phyloP scores from a whole-genome alignment of 2,797 vertebrate species.

The Sebastes vulpes region DNA sequence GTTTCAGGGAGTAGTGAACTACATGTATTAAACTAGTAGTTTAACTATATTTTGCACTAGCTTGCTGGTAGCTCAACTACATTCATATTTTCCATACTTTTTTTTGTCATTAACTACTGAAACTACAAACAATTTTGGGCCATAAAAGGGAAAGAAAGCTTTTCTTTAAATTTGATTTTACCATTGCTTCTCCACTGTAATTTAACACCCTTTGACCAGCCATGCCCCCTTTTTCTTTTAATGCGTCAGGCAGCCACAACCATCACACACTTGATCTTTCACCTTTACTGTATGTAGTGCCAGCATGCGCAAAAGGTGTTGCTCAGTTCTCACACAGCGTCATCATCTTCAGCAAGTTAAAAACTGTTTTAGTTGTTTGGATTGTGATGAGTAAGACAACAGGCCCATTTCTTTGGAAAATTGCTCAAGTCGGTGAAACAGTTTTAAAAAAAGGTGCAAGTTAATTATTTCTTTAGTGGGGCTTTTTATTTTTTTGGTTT shows the following conservation, averaged over 20 bases:
- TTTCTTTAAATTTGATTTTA: not conserved
- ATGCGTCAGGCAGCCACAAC: too few species aligned
- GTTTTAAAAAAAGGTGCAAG: too few species aligned
- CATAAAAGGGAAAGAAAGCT: accelerated
- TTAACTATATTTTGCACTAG: not conserved
- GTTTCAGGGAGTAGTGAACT: not conserved
- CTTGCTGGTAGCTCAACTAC: slow-evolving; percentile 6
- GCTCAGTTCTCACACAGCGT: accelerated
- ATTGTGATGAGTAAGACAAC: not conserved
- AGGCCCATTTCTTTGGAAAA: not conserved
- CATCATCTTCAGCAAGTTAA: not conserved
- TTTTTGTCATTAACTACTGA: not conserved
- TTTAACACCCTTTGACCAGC: not conserved
- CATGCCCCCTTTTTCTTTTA: too few species aligned
- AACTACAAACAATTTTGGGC: not conserved
- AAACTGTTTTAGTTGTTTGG: not conserved
- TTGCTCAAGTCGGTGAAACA: not conserved
- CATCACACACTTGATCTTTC: too few species aligned
- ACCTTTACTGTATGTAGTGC: too few species aligned
- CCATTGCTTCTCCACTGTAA: not conserved
- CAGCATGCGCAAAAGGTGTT: too few species aligned
- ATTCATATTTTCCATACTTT: slow-evolving; percentile 12
- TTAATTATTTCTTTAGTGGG: not conserved
- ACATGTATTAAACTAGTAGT: not conserved
- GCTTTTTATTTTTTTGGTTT: not conserved